Evolutionary conservation across 37 sponge, comb jelly and placozoan species (phyloP).

Genomic region (Axinella damicornis): DNA sequence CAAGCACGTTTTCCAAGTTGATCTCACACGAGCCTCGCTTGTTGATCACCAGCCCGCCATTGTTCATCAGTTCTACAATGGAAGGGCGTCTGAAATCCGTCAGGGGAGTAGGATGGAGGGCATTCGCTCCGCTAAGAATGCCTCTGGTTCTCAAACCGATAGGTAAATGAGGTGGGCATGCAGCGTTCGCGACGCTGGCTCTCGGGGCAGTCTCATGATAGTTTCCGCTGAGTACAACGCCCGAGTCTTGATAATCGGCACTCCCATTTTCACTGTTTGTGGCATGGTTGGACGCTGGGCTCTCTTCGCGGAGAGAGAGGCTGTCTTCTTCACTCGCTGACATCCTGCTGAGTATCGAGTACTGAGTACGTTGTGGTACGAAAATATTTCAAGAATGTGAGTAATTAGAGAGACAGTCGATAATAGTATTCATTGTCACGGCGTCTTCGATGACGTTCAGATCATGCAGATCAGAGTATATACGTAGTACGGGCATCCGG

Average conservation of each 20-base stretch:
- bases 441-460: too few relatives aligned
- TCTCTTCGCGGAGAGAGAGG: too few relatives aligned
- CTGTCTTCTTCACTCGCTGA: too few relatives aligned
- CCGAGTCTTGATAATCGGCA: slow-evolving; percentile 18
- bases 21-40: slow-evolving; percentile 33
- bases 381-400: too few relatives aligned
- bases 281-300: too few relatives aligned
- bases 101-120: slow-evolving; percentile 4
- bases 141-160: not conserved
- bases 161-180: not conserved
- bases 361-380: too few relatives aligned
- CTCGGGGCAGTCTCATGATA: not conserved
- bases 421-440: too few relatives aligned
- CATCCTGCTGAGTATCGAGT: too few relatives aligned
- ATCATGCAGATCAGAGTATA: too few relatives aligned
- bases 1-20: slow-evolving; percentile 33
- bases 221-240: slow-evolving; percentile 8
- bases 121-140: not conserved
- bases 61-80: slow-evolving; percentile 43
- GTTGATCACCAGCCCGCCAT: slow-evolving; percentile 24
- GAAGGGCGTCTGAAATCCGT: slow-evolving; percentile 47
- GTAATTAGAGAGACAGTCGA: too few relatives aligned
- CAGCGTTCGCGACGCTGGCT: not conserved
- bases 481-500: too few relatives aligned
- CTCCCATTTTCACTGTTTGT: not conserved